Base-by-base conservation (phyloP, 2,888 invertebrate genomes). In the Epinotia demarniana region DNA sequence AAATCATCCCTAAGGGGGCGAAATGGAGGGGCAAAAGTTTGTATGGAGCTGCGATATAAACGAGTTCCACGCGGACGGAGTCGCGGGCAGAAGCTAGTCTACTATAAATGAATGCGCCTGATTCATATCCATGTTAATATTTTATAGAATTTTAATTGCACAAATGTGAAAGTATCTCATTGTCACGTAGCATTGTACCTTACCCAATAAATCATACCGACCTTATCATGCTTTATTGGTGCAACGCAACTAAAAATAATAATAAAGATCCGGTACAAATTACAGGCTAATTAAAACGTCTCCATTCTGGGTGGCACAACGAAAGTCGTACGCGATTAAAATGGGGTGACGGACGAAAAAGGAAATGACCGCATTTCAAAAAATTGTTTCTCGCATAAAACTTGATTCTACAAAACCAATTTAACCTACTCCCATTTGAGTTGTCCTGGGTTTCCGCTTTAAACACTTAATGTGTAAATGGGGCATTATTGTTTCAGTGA, bases 311-410 rank as follows among this genome's bases (percentile, higher is more conserved):
- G 70, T 71, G 64, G 70, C 19, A 43, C 55, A 11, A 60, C 53
- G 53, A 72, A 75, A 75, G 75, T 66, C 46, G 69, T 46, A 61
- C 72, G 18, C 55, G 23, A 57, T 73, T 62, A 69, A 68, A 75
- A 75, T 67, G 61, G 75, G 75, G 75, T 75, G 74, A 70, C 71
- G 66, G n/a, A 55, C 71, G 12, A 66, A 75, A 71, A 75, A 75
- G 71, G 72, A 75, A 75, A 75, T 72, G 75, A 58, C 71, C 75
- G 61, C 67, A 70, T 71, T 75, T 62, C 49, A 66, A 61, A 75
- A 75, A 66, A 67, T 67, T 57, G 72, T 72, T 66, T 75, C 70
- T 71, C 75, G 60, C 9, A 27, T 62, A 72, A 67, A 62, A 62
- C 70, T 49, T 67, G 60, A 61, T 72, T 75, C 75, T 61, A 72